Percentiles rank a stretch among this genome's conserved stretches.
Conservation (phyloP, 1,140 invertebrate genomes). For the Heliconius himera region DNA sequence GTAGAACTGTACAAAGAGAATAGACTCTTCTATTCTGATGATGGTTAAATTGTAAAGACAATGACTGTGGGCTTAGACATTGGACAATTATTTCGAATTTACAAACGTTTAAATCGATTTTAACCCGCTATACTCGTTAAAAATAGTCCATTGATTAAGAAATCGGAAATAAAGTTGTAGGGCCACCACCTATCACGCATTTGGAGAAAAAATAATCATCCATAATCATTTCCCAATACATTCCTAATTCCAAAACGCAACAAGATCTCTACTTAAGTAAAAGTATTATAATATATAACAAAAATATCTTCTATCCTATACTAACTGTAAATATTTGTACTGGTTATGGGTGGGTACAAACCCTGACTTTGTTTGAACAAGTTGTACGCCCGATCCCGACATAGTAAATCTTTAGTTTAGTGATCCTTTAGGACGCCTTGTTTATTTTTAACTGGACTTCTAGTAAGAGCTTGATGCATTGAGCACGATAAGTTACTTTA, state of each 20-base stretch:
- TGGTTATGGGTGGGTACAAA: slow-evolving; percentile 15
- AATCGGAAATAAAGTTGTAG: no score
- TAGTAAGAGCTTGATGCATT: background rate
- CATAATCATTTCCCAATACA: background rate
- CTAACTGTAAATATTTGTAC: slow-evolving; percentile 19
- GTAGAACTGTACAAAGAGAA: background rate
- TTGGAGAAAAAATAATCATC: background rate
- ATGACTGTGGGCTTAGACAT: no score
- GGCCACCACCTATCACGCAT: background rate
- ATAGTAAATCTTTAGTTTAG: slow-evolving; percentile 19
- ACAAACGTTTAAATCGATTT: no score
- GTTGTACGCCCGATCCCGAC: background rate
- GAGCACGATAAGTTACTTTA: background rate
- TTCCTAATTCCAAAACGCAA: background rate
- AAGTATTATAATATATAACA: background rate
- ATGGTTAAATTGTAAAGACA: no score
- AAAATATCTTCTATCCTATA: background rate
- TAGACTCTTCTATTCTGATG: no score
- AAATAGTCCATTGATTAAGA: no score
- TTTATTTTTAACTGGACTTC: background rate
- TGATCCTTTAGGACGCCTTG: background rate
- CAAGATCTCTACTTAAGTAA: background rate
- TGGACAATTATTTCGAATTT: no score
- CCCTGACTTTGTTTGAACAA: slow-evolving; percentile 14
- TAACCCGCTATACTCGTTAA: no score